Base-by-base conservation (phyloP, 2,888 invertebrate genomes). In the Lithodes maja region DNA sequence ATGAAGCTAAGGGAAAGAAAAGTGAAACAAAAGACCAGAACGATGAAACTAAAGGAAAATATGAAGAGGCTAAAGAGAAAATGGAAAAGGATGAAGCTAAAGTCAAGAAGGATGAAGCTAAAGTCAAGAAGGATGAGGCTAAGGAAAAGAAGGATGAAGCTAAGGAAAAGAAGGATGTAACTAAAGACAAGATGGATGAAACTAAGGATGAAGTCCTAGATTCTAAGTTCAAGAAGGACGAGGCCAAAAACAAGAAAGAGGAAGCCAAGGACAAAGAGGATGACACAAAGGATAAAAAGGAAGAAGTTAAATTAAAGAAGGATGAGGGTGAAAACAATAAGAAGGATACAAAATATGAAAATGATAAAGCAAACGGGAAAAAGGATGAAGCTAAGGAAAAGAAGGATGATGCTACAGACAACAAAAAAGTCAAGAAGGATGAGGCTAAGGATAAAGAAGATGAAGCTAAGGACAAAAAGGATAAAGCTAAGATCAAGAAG, bases 381-480 rank as follows among this genome's bases (percentile, higher is more conserved):
- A 93, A 93, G 90, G 93, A 68, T 92, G 93, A 93, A 92, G 92
- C 92, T 71, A 86, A 90, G 33, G 86, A 82, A 79, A 87, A 92
- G 89, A 85, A 92, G 84, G 86, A 92, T 86, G 91, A 92, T 87
- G 84, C 90, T 61, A 12, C 5, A 74, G 92, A 92, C 90, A 81
- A 92, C 69, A 92, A 91, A 85, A 92, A 92, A 92, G 92, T 91
- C 92, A 81, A 93, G 91, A 90, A 93, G 93, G 91, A 93, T 93
- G 92, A 94, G 93, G 92, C 55, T 12, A 85, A 93, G 93, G 79
- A 94, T 93, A 92, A 93, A 93, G 91, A 94, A 93, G 91, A 94
- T 75, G 71, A 87, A 15, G 61, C 52, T 52, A 52, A 92, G 74
- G 91, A 92, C 71, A 83, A 54, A 54, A 68, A 87, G 33, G 81